Percentiles rank a stretch among this genome's conserved stretches.
Evolutionary conservation across 2,888 invertebrate species (phyloP).

Genomic region (Phanerotoma sp.): DNA sequence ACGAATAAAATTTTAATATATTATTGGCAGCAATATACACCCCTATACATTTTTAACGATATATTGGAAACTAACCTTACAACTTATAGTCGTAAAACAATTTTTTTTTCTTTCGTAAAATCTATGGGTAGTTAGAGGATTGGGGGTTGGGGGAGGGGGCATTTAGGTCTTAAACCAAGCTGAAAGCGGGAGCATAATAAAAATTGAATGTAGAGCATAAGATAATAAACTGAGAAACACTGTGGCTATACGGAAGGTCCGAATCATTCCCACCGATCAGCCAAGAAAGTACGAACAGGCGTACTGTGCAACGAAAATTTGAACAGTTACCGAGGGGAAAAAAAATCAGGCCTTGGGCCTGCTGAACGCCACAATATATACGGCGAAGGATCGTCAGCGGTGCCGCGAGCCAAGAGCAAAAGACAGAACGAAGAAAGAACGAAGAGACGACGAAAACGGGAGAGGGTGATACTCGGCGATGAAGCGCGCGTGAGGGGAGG

Average conservation of each 20-base stretch:
- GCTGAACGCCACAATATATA: conserved; percentile 15
- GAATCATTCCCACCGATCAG: conserved; percentile 41
- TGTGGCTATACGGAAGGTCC: conserved; percentile 46
- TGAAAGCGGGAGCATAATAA: neutral
- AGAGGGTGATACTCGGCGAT: conserved; percentile 24
- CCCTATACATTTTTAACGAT: no score
- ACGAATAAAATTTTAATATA: no score
- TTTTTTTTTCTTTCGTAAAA: no score
- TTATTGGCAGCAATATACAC: no score
- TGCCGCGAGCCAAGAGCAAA: conserved; percentile 21
- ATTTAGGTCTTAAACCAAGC: no score
- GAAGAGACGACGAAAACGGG: conserved; percentile 30
- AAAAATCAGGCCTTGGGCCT: conserved; percentile 7
- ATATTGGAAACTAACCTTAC: no score
- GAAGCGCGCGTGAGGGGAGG: conserved; percentile 36
- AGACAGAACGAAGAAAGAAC: conserved; percentile 8
- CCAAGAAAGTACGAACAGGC: conserved; percentile 9
- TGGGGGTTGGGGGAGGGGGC: no score
- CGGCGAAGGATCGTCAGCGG: conserved; percentile 26
- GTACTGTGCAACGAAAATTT: conserved; percentile 48
- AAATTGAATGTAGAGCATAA: no score
- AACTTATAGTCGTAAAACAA: no score
- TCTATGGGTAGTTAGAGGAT: no score
- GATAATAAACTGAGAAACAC: no score
- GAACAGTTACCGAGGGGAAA: conserved; percentile 47